Percentiles rank a stretch among this genome's conserved stretches.
These are phyloP conservation scores for Rhopalosiphum nymphaeae DNA, from an alignment of 2,888 invertebrate genomes.

Conservation along the genomic window DNA sequence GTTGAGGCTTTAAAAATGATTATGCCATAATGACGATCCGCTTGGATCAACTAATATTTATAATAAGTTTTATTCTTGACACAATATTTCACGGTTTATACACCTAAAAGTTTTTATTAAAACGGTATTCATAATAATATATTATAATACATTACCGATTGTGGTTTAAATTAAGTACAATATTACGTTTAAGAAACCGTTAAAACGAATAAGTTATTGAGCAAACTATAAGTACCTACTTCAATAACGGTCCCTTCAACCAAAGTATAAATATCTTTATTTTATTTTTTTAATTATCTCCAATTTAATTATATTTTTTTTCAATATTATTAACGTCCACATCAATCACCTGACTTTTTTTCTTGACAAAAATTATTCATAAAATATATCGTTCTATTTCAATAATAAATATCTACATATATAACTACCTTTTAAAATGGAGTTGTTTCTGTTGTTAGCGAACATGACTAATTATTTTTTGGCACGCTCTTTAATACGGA, in stretches of 20 bases:
- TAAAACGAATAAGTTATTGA: slow-evolving; percentile 9
- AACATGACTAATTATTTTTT: background rate
- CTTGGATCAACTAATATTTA: background rate
- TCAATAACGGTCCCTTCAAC: background rate
- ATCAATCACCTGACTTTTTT: background rate
- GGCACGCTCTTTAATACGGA: background rate
- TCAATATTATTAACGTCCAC: background rate
- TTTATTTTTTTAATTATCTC: background rate
- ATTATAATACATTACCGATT: background rate
- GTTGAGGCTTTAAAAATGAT: background rate
- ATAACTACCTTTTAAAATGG: background rate
- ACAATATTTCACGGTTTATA: slow-evolving; percentile 8
- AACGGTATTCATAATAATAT: background rate
- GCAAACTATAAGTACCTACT: background rate
- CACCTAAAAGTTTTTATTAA: slow-evolving; percentile 34
- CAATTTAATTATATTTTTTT: background rate
- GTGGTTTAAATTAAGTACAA: background rate
- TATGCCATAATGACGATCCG: background rate
- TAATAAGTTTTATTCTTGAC: slow-evolving; percentile 9
- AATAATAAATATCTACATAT: slow-evolving; percentile 1
- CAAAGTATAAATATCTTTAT: background rate
- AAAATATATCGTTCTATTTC: background rate
- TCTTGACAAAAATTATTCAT: background rate
- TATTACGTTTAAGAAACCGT: background rate
- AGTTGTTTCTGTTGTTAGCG: background rate